Evolutionary conservation across 1,140 invertebrate genomes (phyloP), one percentile per base, ranked within the genome.

Genomic region (Macrobrachium rosenbergii): DNA sequence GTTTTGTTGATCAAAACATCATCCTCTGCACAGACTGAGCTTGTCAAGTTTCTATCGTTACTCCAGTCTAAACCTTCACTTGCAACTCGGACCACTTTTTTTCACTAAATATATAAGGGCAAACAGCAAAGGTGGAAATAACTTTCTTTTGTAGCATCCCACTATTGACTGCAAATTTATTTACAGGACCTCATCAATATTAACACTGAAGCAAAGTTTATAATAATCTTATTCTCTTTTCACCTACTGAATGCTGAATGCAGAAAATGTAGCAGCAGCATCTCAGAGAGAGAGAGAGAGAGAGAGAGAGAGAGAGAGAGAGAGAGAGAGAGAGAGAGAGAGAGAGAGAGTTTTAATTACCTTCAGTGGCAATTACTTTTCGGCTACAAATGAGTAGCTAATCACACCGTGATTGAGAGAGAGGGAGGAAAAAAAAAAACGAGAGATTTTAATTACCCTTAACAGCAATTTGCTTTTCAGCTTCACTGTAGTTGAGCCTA

Each of bases 291-390:
- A 82, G 63, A 67, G 11, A 43, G 43, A 72, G 37, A 63, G 23
- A 28, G 60, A 64, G 76, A 78, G 45, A 52, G 23, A 78, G 76
- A 78, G 43, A 78, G 43, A 78, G 43, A 78, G 76, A 60, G 58
- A 28, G 23, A 58, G 76, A 78, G 76, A 59, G 52, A 78, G 76
- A 78, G 43, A 59, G 52, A 58, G 76, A 58, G 76, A 78, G 76
- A 79, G 59, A 37, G n/a, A n/a, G n/a, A n/a, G n/a, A n/a, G n/a
- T n/a, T n/a, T n/a, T n/a, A n/a, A n/a, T n/a, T n/a, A n/a, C n/a
- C 21, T 10, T 60, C 19, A 78, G n/a, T 17, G 14, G 23, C 17
- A 60, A 78, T 77, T 28, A 43, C 21, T 77, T 21, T 45, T 77
- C 28, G 52, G 21, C 37, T 45, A 45, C 75, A 45, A 14, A 17